These are phyloP conservation scores for Cromileptes altivelis DNA, from an alignment of 2,113 vertebrate species.

Conservation along the genomic window DNA sequence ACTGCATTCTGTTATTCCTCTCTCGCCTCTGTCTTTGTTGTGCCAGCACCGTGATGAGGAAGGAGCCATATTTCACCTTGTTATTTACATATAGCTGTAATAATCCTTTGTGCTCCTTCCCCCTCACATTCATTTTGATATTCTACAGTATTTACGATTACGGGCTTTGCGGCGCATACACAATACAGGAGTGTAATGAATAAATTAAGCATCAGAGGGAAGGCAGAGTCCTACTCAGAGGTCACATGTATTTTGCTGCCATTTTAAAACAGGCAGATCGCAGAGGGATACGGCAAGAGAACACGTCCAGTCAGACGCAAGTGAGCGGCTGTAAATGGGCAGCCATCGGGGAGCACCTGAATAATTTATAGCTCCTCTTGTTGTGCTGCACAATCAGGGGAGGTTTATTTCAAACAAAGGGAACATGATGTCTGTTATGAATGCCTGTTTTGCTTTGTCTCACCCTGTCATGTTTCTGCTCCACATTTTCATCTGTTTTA, in stretches of 20 bases:
- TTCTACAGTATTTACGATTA: constrained; percentile 67
- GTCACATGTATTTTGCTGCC: constrained; percentile 73
- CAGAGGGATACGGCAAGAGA: constrained; percentile 56
- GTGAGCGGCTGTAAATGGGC: constrained; percentile 72
- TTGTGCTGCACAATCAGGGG: constrained; percentile 71
- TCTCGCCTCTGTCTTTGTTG: constrained; percentile 24
- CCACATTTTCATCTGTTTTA: constrained; percentile 29
- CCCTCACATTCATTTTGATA: constrained; percentile 66
- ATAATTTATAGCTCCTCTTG: constrained; percentile 77
- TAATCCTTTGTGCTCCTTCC: constrained; percentile 58
- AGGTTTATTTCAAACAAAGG: constrained; percentile 71
- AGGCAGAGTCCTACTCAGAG: constrained; percentile 66
- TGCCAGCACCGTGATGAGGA: constrained; percentile 36
- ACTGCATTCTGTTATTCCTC: constrained; percentile 59
- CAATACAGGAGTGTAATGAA: constrained; percentile 66
- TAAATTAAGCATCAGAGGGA: constrained; percentile 76
- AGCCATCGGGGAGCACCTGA: constrained; percentile 69
- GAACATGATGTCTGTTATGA: constrained; percentile 56
- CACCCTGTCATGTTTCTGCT: constrained; percentile 30
- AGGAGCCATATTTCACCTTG: constrained; percentile 48
- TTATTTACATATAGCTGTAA: constrained; percentile 72
- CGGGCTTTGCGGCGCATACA: constrained; percentile 30
- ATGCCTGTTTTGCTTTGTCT: constrained; percentile 48
- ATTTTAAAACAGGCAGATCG: constrained; percentile 70
- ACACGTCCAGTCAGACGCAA: constrained; percentile 63